These are phyloP conservation scores for Mystacides longicornis DNA, from an alignment of 2,888 invertebrate species.

Conservation along the genomic window DNA sequence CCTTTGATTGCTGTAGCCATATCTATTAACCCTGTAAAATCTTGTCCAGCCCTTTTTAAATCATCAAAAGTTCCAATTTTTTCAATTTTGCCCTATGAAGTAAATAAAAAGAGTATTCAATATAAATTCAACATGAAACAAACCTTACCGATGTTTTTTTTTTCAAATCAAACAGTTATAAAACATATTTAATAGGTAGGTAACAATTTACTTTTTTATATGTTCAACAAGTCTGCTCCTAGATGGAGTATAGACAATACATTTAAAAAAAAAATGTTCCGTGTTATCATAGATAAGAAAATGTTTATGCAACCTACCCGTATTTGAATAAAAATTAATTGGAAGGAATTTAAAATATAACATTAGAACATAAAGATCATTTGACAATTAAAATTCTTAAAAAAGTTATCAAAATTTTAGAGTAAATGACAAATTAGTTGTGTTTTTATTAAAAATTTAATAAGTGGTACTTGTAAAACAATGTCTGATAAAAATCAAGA, in stretches of 20 bases:
- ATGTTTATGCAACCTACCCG: too few species aligned
- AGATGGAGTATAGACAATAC: too few species aligned
- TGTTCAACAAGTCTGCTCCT: too few species aligned
- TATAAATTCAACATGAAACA: too few species aligned
- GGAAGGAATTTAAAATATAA: neutral
- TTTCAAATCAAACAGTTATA: too few species aligned
- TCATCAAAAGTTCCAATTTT: constrained; percentile 54
- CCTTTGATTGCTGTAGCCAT: constrained; percentile 22
- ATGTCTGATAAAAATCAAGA: neutral
- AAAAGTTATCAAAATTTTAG: neutral
- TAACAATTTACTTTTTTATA: too few species aligned
- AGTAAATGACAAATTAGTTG: neutral
- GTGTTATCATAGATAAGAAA: too few species aligned
- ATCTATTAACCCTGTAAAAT: constrained; percentile 40
- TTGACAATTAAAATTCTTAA: neutral
- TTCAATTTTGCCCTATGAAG: constrained; percentile 48
- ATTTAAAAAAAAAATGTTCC: too few species aligned
- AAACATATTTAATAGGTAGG: too few species aligned
- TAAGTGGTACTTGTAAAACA: too few species aligned
- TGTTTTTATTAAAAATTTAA: neutral
- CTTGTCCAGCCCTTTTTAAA: constrained; percentile 45
- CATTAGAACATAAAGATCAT: neutral
- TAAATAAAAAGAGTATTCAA: too few species aligned
- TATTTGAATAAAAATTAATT: neutral
- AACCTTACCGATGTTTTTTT: too few species aligned